phyloP scores from a whole-genome alignment of 2,797 vertebrate species.

The Bradypodion ventrale region DNA sequence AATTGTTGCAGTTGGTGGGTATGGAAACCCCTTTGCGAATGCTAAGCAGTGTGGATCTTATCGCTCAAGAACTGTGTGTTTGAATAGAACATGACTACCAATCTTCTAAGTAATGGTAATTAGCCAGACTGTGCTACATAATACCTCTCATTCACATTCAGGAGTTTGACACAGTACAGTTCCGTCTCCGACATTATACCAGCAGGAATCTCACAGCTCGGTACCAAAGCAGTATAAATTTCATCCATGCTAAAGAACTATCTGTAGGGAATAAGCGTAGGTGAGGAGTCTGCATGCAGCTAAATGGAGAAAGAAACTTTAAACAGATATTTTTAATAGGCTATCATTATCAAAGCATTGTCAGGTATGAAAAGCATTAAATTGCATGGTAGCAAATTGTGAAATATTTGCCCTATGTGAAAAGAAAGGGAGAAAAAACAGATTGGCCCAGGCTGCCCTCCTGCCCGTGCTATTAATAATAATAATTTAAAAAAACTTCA shows the following conservation, averaged over 20 bases:
- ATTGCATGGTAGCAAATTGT: slow-evolving; percentile 28
- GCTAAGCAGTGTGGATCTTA: slow-evolving; percentile 3
- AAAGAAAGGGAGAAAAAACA: slow-evolving; percentile 28
- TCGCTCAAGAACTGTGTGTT: not conserved
- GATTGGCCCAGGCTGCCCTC: slow-evolving; percentile 11
- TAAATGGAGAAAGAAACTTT: slow-evolving; percentile 38
- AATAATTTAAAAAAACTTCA: not conserved
- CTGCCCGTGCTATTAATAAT: slow-evolving; percentile 23
- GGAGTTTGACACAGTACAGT: slow-evolving; percentile 32
- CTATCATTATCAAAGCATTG: slow-evolving; percentile 35
- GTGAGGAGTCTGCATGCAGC: not conserved
- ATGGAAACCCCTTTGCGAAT: not conserved
- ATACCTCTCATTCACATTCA: not conserved
- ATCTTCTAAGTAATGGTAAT: slow-evolving; percentile 3
- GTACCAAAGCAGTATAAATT: slow-evolving; percentile 8
- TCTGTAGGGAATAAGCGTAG: slow-evolving; percentile 10
- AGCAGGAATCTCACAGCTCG: slow-evolving; percentile 33
- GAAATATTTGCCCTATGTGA: slow-evolving; percentile 49
- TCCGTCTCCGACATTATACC: not conserved
- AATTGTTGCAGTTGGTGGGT: not conserved
- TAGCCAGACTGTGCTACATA: not conserved
- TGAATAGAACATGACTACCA: not conserved
- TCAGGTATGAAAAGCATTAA: slow-evolving; percentile 53
- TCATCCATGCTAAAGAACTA: slow-evolving; percentile 30
- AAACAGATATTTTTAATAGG: slow-evolving; percentile 49